Evolutionary conservation across 2,888 invertebrate genomes (phyloP).

Genomic region (Tupiocoris notatus): DNA sequence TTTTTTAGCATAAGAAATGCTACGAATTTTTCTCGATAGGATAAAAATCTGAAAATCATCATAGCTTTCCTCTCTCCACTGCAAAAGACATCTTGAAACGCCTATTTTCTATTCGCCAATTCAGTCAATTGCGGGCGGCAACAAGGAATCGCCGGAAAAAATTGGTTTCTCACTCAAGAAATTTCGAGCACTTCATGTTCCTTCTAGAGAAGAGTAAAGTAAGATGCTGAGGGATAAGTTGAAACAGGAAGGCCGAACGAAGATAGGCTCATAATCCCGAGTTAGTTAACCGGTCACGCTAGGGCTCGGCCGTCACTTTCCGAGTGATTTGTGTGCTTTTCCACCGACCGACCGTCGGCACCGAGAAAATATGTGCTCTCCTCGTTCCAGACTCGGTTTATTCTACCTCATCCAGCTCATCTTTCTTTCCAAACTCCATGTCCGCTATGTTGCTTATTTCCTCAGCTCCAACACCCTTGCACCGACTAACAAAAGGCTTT

Average conservation of each 20-base stretch:
- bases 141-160: too few species aligned
- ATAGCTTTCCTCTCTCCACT: too few species aligned
- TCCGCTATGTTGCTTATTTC: not conserved
- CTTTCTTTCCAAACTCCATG: not conserved
- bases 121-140: too few species aligned
- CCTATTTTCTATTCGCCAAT: too few species aligned
- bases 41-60: too few species aligned
- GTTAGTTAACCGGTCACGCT: constrained; percentile 40
- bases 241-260: not conserved
- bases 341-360: not conserved
- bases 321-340: constrained; percentile 28
- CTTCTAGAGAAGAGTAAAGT: too few species aligned
- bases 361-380: not conserved
- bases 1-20: too few species aligned
- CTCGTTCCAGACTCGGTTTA: constrained; percentile 5
- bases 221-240: too few species aligned
- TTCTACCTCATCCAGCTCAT: constrained; percentile 6
- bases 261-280: constrained; percentile 25
- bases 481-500: not conserved
- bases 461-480: not conserved
- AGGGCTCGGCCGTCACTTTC: constrained; percentile 23
- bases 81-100: too few species aligned
- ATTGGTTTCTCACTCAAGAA: too few species aligned
- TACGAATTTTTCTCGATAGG: too few species aligned
- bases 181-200: too few species aligned